These are phyloP conservation scores for Chrysodeixis includens DNA, from an alignment of 2,888 invertebrate genomes.

Conservation along the genomic window DNA sequence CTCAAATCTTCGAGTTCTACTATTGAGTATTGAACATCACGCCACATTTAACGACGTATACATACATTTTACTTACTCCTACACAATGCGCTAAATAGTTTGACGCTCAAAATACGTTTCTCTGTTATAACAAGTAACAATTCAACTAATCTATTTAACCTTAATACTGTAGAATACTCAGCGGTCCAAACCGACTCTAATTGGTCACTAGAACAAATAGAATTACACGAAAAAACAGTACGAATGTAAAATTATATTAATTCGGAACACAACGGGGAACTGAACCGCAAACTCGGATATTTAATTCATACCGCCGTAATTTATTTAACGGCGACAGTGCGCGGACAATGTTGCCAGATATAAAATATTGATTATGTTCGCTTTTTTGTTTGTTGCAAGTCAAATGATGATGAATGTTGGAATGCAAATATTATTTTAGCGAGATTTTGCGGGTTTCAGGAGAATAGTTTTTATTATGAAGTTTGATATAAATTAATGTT, in stretches of 20 bases:
- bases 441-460: not conserved
- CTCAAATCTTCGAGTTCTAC: too few species aligned
- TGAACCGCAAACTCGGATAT: conserved; percentile 56
- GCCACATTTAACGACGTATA: too few species aligned
- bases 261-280: conserved; percentile 46
- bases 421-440: not conserved
- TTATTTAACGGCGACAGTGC: conserved; percentile 62
- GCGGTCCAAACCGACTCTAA: conserved; percentile 25
- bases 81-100: not conserved
- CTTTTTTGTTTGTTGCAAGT: conserved; percentile 48
- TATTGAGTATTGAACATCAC: too few species aligned
- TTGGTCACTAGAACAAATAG: conserved; percentile 48
- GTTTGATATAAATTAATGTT: not conserved
- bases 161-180: not conserved
- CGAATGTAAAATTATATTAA: conserved; percentile 52
- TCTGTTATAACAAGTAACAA: not conserved
- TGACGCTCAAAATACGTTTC: not conserved
- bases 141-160: conserved; percentile 4
- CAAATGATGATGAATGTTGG: conserved; percentile 32
- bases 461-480: not conserved
- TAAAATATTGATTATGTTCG: conserved; percentile 52
- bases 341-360: conserved; percentile 37
- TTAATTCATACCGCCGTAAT: conserved; percentile 63
- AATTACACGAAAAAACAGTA: conserved; percentile 29
- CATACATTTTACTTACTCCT: too few species aligned